Percentiles rank a stretch among this genome's conserved stretches.
phyloP scores from a whole-genome alignment of 2,888 invertebrate genomes.

The Erebia ligea region DNA sequence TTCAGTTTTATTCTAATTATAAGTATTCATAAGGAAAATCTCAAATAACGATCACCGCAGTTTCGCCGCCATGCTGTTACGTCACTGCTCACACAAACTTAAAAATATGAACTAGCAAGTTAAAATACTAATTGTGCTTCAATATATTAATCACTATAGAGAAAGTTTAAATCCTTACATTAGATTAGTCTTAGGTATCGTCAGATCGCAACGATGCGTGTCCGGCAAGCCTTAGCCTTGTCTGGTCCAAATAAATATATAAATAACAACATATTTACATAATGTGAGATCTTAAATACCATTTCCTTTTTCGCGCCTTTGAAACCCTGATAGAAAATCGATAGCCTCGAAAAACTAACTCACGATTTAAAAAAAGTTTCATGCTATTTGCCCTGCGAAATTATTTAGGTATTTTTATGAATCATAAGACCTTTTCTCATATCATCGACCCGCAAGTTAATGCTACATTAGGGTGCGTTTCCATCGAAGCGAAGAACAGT shows the following conservation, averaged over 20 bases:
- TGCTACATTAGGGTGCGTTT: not conserved
- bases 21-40: not conserved
- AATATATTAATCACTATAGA: conserved; percentile 34
- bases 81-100: conserved; percentile 12
- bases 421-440: not conserved
- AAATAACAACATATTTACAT: conserved; percentile 37
- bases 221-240: conserved; percentile 28
- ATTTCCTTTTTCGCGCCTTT: not conserved
- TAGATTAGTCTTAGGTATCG: conserved; percentile 40
- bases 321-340: not conserved
- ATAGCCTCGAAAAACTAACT: not conserved
- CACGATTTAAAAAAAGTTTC: too few species aligned
- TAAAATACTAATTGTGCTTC: conserved; percentile 45
- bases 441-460: not conserved
- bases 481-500: not conserved
- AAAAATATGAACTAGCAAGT: conserved; percentile 40
- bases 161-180: conserved; percentile 40
- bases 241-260: conserved; percentile 41
- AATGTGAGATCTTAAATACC: not conserved
- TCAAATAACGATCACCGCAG: not conserved
- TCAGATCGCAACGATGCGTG: conserved; percentile 39
- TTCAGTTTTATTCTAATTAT: too few species aligned
- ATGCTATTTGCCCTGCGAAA: not conserved
- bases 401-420: not conserved
- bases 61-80: conserved; percentile 1